Evolutionary conservation across 2,113 vertebrate genomes (phyloP).

Genomic region (Antechinus flavipes): DNA sequence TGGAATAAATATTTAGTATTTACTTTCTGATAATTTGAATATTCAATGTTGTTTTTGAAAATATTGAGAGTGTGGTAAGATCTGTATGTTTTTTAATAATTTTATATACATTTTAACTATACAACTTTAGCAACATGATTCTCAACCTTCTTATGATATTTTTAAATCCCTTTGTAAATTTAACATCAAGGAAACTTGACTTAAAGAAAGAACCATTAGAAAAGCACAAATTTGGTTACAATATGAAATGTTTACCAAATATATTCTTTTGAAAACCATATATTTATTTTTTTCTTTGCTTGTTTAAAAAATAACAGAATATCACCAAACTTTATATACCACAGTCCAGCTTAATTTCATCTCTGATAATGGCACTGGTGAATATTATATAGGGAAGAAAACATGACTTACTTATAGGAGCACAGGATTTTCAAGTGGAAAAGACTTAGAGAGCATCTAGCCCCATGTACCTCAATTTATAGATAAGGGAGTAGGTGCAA

Average conservation of each 20-base stretch:
- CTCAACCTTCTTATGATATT: not conserved
- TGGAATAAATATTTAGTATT: not conserved
- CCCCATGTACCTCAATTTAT: not conserved
- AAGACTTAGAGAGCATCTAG: not conserved
- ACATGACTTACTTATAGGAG: not conserved
- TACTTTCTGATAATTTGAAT: not conserved
- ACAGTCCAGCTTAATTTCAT: not conserved
- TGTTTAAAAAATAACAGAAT: not conserved
- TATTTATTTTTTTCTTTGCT: not conserved
- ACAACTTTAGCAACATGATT: not conserved
- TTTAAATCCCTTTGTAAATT: conserved; percentile 1
- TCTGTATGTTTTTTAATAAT: not conserved
- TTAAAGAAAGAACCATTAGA: not conserved
- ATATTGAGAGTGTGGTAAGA: conserved; percentile 1
- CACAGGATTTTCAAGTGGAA: not conserved
- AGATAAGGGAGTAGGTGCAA: not conserved
- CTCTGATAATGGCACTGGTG: not conserved
- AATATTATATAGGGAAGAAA: not conserved
- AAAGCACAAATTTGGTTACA: not conserved
- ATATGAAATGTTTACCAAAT: not conserved
- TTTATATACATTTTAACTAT: not conserved
- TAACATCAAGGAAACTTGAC: not conserved
- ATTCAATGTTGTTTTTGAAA: not conserved
- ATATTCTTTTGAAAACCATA: not conserved
- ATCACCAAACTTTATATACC: not conserved